phyloP scores from a whole-genome alignment of 2,888 invertebrate genomes.

The Phlogophora meticulosa region DNA sequence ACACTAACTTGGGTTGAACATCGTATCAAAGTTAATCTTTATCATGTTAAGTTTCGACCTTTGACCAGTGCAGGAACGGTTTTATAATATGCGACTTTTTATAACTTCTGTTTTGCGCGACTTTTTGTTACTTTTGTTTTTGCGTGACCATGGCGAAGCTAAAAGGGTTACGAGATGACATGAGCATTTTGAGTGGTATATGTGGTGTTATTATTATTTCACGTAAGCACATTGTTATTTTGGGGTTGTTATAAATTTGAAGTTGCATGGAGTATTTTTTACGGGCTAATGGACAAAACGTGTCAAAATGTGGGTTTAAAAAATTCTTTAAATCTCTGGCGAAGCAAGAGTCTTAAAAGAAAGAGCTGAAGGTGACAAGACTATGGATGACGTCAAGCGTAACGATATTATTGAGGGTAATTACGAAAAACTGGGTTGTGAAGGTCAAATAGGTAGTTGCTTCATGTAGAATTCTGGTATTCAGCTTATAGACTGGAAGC shows the following conservation, averaged over 20 bases:
- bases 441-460: too few relatives aligned
- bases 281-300: too few relatives aligned
- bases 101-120: constrained; percentile 12
- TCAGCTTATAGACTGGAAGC: too few relatives aligned
- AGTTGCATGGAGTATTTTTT: background rate
- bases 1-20: constrained; percentile 64
- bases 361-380: too few relatives aligned
- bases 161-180: constrained; percentile 34
- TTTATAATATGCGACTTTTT: constrained; percentile 67
- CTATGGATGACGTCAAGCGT: too few relatives aligned
- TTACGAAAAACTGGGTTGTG: too few relatives aligned
- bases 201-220: constrained; percentile 8
- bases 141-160: constrained; percentile 7
- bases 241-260: background rate
- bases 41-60: constrained; percentile 78
- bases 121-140: constrained; percentile 7
- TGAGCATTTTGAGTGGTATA: constrained; percentile 22
- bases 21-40: constrained; percentile 76
- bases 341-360: too few relatives aligned
- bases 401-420: too few relatives aligned
- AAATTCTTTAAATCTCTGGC: too few relatives aligned
- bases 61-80: constrained; percentile 67
- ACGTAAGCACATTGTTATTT: constrained; percentile 2
- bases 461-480: too few relatives aligned
- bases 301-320: too few relatives aligned